These are phyloP conservation scores for Arvicanthis niloticus DNA, from an alignment of 2,113 vertebrate species.

Conservation along the genomic window DNA sequence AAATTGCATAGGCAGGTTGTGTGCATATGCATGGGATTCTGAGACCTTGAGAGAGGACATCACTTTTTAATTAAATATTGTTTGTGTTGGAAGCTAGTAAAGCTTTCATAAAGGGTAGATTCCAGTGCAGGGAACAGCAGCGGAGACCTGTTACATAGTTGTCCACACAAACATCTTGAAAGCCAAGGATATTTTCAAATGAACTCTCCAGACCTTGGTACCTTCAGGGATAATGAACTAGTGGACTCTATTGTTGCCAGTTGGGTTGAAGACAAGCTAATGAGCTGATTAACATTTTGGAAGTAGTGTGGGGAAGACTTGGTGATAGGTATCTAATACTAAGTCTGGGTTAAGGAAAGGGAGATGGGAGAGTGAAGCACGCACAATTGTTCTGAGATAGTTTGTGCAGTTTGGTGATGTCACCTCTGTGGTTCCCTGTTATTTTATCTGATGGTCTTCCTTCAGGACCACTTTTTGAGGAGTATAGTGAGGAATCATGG, in stretches of 20 bases:
- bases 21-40: background rate
- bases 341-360: background rate
- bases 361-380: background rate
- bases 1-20: background rate
- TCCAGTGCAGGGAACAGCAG: background rate
- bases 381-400: background rate
- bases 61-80: background rate
- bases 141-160: background rate
- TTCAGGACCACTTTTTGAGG: background rate
- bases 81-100: background rate
- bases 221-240: background rate
- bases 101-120: background rate
- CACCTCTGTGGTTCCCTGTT: background rate
- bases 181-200: background rate
- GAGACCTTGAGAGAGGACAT: background rate
- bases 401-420: background rate
- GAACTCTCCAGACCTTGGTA: background rate
- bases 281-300: background rate
- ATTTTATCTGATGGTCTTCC: background rate
- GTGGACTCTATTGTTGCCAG: background rate
- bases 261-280: background rate
- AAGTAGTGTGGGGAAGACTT: background rate
- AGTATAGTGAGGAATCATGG: background rate
- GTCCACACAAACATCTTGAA: background rate
- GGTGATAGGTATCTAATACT: background rate